Percentiles rank a stretch among this genome's conserved stretches.
Evolutionary conservation across 2,888 invertebrate species (phyloP).

Genomic region (Ptychoptera contaminata): DNA sequence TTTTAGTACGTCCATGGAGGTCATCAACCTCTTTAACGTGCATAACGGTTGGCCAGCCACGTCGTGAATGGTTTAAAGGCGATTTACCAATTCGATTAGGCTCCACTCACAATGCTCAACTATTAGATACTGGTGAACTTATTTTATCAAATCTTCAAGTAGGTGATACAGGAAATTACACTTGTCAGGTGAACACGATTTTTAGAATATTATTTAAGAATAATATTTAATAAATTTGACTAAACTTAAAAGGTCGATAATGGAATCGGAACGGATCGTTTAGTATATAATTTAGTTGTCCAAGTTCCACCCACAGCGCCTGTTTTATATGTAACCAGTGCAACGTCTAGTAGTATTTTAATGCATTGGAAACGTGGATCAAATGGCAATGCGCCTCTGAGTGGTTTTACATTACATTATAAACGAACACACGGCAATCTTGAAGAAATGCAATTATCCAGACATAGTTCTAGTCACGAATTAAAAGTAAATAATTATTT

Average conservation of each 20-base stretch:
- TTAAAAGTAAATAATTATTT: conserved; percentile 30
- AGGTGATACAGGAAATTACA: conserved; percentile 52
- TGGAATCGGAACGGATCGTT: conserved; percentile 47
- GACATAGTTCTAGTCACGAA: conserved; percentile 50
- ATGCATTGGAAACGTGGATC: conserved; percentile 60
- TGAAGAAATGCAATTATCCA: conserved; percentile 45
- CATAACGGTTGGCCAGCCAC: conserved; percentile 47
- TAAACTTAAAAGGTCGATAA: conserved; percentile 35
- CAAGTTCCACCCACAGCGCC: conserved; percentile 65
- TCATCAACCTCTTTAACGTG: conserved; percentile 47
- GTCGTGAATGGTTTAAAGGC: conserved; percentile 47
- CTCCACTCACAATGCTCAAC: conserved; percentile 41
- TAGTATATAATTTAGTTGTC: conserved; percentile 46
- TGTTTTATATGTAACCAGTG: conserved; percentile 54
- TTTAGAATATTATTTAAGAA: too few species aligned
- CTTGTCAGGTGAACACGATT: conserved; percentile 35
- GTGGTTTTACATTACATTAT: conserved; percentile 50
- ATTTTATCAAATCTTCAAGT: conserved; percentile 46
- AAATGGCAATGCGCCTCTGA: conserved; percentile 50
- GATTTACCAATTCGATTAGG: conserved; percentile 40
- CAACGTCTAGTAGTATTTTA: conserved; percentile 56
- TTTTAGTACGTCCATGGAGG: conserved; percentile 48
- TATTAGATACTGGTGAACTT: conserved; percentile 47
- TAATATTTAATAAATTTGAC: too few species aligned
- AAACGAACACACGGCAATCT: conserved; percentile 46